phyloP scores from a whole-genome alignment of 2,888 invertebrate genomes.

The Pogonocherus hispidulus region DNA sequence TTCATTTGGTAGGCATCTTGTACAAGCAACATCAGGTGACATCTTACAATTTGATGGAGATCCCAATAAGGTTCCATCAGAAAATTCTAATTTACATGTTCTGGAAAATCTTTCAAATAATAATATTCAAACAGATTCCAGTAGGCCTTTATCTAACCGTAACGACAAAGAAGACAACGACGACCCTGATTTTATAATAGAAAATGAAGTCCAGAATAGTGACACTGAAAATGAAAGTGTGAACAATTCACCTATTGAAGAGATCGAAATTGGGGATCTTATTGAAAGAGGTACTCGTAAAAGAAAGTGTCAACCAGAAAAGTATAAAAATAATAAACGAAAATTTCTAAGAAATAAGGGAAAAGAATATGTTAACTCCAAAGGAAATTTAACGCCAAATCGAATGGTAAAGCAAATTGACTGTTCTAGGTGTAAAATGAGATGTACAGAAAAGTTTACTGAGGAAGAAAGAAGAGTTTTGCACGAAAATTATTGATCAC shows the following conservation, averaged over 20 bases:
- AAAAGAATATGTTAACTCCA: slow-evolving; percentile 16
- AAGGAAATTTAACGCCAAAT: background rate
- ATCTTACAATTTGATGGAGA: background rate
- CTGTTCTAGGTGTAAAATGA: slow-evolving; percentile 25
- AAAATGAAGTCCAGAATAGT: slow-evolving; percentile 11
- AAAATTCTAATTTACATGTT: background rate
- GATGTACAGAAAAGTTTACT: slow-evolving; percentile 25
- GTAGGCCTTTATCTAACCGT: background rate
- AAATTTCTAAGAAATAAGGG: slow-evolving; percentile 15
- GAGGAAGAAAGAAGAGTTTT: slow-evolving; percentile 20
- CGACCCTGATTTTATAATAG: slow-evolving; percentile 18
- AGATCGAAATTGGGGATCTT: slow-evolving; percentile 21
- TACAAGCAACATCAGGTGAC: background rate
- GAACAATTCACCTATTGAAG: slow-evolving; percentile 8
- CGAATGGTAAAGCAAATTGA: slow-evolving; percentile 15
- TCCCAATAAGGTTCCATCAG: background rate
- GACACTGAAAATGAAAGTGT: slow-evolving; percentile 16
- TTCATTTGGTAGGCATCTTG: background rate
- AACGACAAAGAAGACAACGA: slow-evolving; percentile 20
- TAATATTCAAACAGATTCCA: background rate
- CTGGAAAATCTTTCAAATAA: background rate
- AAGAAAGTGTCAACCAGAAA: slow-evolving; percentile 23
- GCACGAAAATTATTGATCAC: slow-evolving; percentile 23
- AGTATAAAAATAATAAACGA: slow-evolving; percentile 23
- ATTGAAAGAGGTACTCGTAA: slow-evolving; percentile 25